Base-by-base conservation (phyloP, 64 coral and sea anemone genomes). In the Orbicella faveolata region DNA sequence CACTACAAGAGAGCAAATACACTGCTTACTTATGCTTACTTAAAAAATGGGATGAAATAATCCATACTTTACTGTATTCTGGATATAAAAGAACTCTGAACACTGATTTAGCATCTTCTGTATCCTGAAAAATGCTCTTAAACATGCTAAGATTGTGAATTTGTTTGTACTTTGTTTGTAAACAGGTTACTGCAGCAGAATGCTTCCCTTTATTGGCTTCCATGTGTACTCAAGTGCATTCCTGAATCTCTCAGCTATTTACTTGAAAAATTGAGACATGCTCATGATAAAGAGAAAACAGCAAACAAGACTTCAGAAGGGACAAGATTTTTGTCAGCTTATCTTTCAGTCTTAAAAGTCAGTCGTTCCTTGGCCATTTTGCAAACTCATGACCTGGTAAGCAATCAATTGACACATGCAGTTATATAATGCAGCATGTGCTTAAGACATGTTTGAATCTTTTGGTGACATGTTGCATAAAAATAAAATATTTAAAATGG, bases 131-230 rank as follows among this genome's bases (percentile, higher is more conserved):
- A 48, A 48, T 48, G 44, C 44, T 48, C 7, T 48, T 48, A 48
- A 48, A 48, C 5, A 48, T 48, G 5, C 3, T 5, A 59, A 14
- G 3, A 57, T 59, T 59, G 55, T 59, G 55, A 26, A 70, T 11
- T 52, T 48, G 15, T 48, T 44, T 9, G 0, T 78, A 7, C 52
- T 78, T 19, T 53, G 23, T 78, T 18, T 70, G 4, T 68, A 1
- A 68, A 77, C 75, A 92, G 90, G 19, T 87, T 87, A 23, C 83
- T 87, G 75, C 84, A 77, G 61, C 62, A 87, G 17, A 92, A 92
- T 54, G 62, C 90, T 36, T 83, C 23, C 20, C 66, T 87, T 6
- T 92, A 92, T 54, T 92, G 90, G 90, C 59, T 92, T 36, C 90
- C 90, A 12, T 92, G 90, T 77, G 87, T 81, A 73, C 83, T 92